Evolutionary conservation across 2,113 vertebrate species (phyloP), one percentile per base, ranked within the genome.

Genomic region (Chloropsis cyanopogon): DNA sequence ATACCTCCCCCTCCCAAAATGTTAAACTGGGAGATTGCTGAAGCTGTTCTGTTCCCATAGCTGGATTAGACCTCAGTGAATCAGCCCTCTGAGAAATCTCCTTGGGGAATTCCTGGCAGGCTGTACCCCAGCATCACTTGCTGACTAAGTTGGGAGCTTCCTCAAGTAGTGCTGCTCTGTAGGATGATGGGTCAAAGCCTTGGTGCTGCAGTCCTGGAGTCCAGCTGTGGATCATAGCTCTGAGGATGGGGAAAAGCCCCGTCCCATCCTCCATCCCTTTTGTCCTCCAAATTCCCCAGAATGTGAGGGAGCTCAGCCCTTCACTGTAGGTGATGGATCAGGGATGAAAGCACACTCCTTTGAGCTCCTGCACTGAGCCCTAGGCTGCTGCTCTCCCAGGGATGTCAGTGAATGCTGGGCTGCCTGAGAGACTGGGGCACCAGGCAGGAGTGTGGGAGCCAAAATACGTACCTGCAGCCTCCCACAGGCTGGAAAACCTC

Each of bases 21-120:
- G 64, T 70, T 81, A 46, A 91, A 77, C n/a, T 53, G 17, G 59
- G 80, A 86, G 37, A 25, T 33, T 59, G 65, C 52, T 89, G 87
- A 61, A 92, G 68, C 49, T 46, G 16, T 28, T 86, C 25, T 33
- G 11, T 94, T 96, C 73, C 73, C 44, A 16, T 65, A 56, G 85
- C 82, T 95, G 82, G 56, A 79, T 91, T 75, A 90, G 79, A 76
- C 61, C 63, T 82, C 46, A 12, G 79, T 96, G 90, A 96, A 92
- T 94, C 92, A 88, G 70, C n/a, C 16, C 37, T 79, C 10, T 82
- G 65, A 89, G 92, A 91, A 92, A 91, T 37, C 66, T 93, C 73
- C n/a, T 79, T 1, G 10, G 90, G 92, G 85, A 94, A 72, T 93
- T 94, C 90, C 93, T 93, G 82, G 42, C 25, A 49, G 82, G 42